These are phyloP conservation scores for Diadema setosum DNA, from an alignment of 35 echinoderm and acorn worm species.

Conservation along the genomic window DNA sequence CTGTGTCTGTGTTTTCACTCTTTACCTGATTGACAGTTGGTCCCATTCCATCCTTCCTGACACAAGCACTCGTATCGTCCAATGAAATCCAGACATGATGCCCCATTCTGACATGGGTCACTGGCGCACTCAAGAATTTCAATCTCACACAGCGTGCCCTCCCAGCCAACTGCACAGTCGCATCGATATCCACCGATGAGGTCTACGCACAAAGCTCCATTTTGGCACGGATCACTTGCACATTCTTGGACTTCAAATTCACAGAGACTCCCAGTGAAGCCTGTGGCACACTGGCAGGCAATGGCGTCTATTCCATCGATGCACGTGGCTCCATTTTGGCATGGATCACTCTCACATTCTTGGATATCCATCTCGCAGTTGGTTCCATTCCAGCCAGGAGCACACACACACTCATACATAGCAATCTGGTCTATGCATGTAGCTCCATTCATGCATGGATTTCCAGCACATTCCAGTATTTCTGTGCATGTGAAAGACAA, in stretches of 20 bases:
- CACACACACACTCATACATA: constrained; percentile 44
- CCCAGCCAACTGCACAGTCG: constrained; percentile 30
- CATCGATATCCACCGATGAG: constrained; percentile 44
- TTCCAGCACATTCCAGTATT: constrained; percentile 51
- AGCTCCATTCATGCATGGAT: constrained; percentile 48
- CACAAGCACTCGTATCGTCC: constrained; percentile 27
- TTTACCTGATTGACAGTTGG: not conserved
- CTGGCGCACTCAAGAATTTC: constrained; percentile 63
- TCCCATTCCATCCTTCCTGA: constrained; percentile 29
- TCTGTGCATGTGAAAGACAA: not conserved
- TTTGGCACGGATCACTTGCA: constrained; percentile 56
- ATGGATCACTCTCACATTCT: constrained; percentile 54
- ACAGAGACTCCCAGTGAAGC: constrained; percentile 46
- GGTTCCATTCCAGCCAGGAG: constrained; percentile 42
- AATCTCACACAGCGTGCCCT: constrained; percentile 37
- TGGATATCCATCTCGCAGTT: constrained; percentile 62
- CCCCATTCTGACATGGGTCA: constrained; percentile 69
- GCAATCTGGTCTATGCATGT: constrained; percentile 30
- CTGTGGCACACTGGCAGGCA: constrained; percentile 44
- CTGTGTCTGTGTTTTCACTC: too few species aligned
- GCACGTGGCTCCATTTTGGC: constrained; percentile 66
- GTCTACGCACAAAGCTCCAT: constrained; percentile 60
- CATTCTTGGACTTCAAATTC: constrained; percentile 63
- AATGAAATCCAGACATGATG: constrained; percentile 32
- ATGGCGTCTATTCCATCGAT: constrained; percentile 31